Conservation (phyloP, 2,888 invertebrate species). For the Euplexia lucipara region DNA sequence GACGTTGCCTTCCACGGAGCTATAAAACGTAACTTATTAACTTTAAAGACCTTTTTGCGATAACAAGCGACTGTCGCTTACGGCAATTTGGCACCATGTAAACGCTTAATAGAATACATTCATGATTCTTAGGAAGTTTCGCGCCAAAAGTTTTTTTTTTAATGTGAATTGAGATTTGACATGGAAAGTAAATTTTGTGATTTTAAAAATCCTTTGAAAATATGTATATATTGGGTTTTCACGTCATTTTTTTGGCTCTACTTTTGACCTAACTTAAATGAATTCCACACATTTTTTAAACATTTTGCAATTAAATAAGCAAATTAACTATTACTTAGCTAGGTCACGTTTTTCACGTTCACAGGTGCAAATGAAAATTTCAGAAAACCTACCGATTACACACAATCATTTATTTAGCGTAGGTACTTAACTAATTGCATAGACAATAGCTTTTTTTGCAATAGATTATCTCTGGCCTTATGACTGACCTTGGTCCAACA, state of each 20-base stretch:
- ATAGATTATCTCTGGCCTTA: neutral
- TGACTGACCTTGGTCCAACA: neutral
- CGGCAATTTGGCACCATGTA: slow-evolving; percentile 60
- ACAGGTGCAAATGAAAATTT: too few relatives aligned
- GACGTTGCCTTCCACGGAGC: slow-evolving; percentile 66
- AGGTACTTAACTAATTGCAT: neutral
- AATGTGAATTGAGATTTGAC: slow-evolving; percentile 31
- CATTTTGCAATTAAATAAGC: neutral
- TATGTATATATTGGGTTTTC: too few relatives aligned
- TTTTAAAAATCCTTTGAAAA: slow-evolving; percentile 10
- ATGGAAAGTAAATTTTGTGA: slow-evolving; percentile 11
- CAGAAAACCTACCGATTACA: too few relatives aligned
- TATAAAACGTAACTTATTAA: slow-evolving; percentile 77
- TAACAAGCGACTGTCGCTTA: slow-evolving; percentile 68
- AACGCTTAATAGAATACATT: slow-evolving; percentile 53
- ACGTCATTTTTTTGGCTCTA: too few relatives aligned
- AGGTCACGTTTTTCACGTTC: neutral
- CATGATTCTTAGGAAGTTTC: slow-evolving; percentile 52
- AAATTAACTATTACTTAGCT: neutral
- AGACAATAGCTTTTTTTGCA: neutral
- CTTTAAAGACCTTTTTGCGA: slow-evolving; percentile 74
- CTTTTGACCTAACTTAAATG: neutral
- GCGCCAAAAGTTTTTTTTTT: slow-evolving; percentile 59
- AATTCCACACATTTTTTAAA: neutral
- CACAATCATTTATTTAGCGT: too few relatives aligned